Evolutionary conservation across 2,888 invertebrate species (phyloP).

Genomic region (Volucella inanis): DNA sequence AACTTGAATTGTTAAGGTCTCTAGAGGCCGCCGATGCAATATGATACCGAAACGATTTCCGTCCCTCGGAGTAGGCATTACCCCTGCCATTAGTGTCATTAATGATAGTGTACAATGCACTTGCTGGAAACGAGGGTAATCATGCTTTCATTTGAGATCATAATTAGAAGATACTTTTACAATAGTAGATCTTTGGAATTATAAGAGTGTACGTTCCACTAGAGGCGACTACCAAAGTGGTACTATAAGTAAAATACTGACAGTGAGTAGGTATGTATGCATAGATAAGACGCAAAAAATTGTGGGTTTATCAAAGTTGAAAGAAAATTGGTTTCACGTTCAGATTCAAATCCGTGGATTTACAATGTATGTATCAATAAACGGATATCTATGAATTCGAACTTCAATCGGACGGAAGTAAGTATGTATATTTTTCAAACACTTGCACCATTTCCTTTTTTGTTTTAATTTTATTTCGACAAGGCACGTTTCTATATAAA

Average conservation of each 20-base stretch:
- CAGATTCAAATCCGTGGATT: no score
- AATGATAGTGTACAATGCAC: neutral
- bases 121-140: constrained; percentile 7
- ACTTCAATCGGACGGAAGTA: no score
- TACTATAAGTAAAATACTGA: no score
- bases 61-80: neutral
- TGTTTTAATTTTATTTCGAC: no score
- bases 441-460: no score
- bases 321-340: no score
- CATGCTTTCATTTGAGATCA: constrained; percentile 15
- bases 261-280: neutral
- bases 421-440: no score
- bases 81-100: constrained; percentile 23
- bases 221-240: neutral
- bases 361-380: no score
- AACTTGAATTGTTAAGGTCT: constrained; percentile 17
- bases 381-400: no score
- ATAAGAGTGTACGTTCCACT: neutral
- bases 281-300: no score
- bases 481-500: no score
- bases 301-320: no score
- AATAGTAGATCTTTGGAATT: neutral
- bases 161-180: constrained; percentile 24
- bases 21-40: neutral
- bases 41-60: constrained; percentile 7